Evolutionary conservation across 2,888 invertebrate genomes (phyloP).

Genomic region (Drosophila imparisetae): DNA sequence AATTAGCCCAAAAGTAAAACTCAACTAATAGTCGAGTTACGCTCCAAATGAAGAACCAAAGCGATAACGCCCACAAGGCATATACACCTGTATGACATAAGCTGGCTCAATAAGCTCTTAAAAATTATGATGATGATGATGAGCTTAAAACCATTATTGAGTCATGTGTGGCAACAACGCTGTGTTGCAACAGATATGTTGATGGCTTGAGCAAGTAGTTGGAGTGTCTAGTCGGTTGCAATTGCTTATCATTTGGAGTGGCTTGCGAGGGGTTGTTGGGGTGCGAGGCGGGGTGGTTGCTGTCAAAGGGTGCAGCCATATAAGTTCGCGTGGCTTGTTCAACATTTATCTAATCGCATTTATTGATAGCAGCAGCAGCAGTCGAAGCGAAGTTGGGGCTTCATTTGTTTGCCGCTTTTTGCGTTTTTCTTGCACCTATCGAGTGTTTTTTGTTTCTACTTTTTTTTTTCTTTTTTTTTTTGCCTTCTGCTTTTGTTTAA

Average conservation of each 20-base stretch:
- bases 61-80: slow-evolving; percentile 35
- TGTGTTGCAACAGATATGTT: slow-evolving; percentile 1
- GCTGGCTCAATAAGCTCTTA: slow-evolving; percentile 3
- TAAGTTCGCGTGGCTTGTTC: slow-evolving; percentile 47
- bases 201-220: slow-evolving; percentile 3
- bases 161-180: slow-evolving; percentile 16
- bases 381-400: slow-evolving; percentile 48
- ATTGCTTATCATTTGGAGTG: slow-evolving; percentile 29
- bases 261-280: background rate
- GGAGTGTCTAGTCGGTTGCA: slow-evolving; percentile 14
- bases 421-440: slow-evolving; percentile 35
- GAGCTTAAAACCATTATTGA: slow-evolving; percentile 9
- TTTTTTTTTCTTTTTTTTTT: slow-evolving; percentile 18
- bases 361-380: slow-evolving; percentile 67
- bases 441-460: background rate
- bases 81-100: slow-evolving; percentile 51
- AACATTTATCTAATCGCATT: slow-evolving; percentile 69
- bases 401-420: slow-evolving; percentile 53
- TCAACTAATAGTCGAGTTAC: slow-evolving; percentile 19
- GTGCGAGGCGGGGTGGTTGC: background rate
- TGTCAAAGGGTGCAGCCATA: slow-evolving; percentile 44
- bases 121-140: slow-evolving; percentile 5
- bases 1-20: slow-evolving; percentile 57
- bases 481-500: slow-evolving; percentile 41
- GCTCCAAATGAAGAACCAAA: slow-evolving; percentile 19